Evolutionary conservation across 2,888 invertebrate genomes (phyloP).

Genomic region (Patella depressa): DNA sequence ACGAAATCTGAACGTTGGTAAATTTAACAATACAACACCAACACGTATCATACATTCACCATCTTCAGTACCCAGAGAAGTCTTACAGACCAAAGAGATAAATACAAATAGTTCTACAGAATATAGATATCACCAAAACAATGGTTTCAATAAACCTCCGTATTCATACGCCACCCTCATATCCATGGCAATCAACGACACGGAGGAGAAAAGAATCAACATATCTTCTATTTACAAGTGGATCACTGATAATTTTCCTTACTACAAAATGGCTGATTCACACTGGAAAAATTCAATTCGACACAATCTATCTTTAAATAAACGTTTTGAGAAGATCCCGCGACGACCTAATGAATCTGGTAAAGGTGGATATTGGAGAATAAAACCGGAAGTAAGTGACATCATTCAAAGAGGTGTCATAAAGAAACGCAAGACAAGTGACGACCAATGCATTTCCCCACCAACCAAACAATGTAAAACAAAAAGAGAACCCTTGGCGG

Average conservation of each 20-base stretch:
- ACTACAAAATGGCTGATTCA: background rate
- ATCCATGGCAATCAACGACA: conserved; percentile 2
- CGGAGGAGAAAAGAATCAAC: background rate
- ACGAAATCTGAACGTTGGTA: no score
- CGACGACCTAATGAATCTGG: background rate
- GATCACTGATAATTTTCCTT: background rate
- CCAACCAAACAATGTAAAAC: no score
- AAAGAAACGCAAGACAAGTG: no score
- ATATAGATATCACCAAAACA: no score
- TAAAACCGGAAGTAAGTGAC: background rate
- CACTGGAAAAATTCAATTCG: background rate
- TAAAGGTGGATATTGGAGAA: conserved; percentile 10
- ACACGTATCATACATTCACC: no score
- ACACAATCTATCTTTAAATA: background rate
- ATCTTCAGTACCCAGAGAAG: no score
- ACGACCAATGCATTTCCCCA: no score
- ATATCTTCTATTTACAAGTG: conserved; percentile 7
- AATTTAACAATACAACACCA: no score
- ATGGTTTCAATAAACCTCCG: background rate
- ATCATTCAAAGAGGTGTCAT: no score
- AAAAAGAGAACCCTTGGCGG: no score
- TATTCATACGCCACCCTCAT: background rate
- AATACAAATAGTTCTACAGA: no score
- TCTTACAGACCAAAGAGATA: no score
- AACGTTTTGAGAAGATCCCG: background rate